Conservation (phyloP, 2,888 invertebrate genomes). For the Drosophila melanocephala region DNA sequence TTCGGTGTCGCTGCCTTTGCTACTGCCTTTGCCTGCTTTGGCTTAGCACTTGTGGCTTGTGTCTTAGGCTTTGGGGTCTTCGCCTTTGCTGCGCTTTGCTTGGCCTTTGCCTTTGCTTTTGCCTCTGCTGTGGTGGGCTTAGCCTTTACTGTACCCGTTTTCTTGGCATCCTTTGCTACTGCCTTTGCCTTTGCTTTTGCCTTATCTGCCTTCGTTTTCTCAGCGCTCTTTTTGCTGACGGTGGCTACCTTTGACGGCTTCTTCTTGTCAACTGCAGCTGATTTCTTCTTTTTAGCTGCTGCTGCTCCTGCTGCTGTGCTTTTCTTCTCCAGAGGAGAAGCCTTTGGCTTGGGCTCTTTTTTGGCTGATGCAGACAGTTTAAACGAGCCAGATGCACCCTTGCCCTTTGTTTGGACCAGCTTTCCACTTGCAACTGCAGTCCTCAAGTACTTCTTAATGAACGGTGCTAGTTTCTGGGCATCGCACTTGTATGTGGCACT, state of each 20-base stretch:
- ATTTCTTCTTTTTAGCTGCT: conserved; percentile 23
- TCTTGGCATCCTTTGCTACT: conserved; percentile 45
- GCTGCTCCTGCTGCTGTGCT: conserved; percentile 11
- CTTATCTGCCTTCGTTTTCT: conserved; percentile 44
- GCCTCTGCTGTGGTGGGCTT: conserved; percentile 41
- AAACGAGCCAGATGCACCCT: conserved; percentile 65
- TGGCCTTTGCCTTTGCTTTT: conserved; percentile 42
- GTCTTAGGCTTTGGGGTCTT: conserved; percentile 42
- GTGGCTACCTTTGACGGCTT: conserved; percentile 36
- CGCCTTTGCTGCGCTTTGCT: conserved; percentile 32
- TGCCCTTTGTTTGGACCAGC: conserved; percentile 79
- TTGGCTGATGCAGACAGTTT: conserved; percentile 57
- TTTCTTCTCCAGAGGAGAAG: conserved; percentile 41
- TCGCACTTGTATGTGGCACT: conserved; percentile 59
- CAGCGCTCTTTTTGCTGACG: conserved; percentile 37
- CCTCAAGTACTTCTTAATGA: conserved; percentile 88
- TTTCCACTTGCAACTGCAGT: conserved; percentile 87
- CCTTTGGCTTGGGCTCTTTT: conserved; percentile 47
- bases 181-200: too few relatives aligned
- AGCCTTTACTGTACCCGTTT: conserved; percentile 46
- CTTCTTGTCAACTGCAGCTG: conserved; percentile 42
- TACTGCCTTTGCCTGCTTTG: conserved; percentile 45
- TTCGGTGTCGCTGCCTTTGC: conserved; percentile 38
- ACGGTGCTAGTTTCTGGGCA: conserved; percentile 83
- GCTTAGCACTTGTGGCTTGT: conserved; percentile 28